A percentile compares a stretch with the other conserved stretches of the same genome.
phyloP scores from a whole-genome alignment of 2,888 invertebrate genomes.

The Chorisops tibialis region DNA sequence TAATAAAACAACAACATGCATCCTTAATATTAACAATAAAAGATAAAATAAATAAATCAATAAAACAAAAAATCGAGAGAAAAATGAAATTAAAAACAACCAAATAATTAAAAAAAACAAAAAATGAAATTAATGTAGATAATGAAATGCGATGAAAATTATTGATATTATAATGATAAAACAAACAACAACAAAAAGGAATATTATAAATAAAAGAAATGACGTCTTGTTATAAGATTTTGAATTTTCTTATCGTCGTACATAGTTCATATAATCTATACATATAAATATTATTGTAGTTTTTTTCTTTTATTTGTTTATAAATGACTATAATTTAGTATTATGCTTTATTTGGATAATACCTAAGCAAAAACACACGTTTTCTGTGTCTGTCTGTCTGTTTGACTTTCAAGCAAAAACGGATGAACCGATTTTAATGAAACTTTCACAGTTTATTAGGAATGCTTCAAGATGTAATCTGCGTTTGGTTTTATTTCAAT shows the following conservation, averaged over 20 bases:
- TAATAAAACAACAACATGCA: constrained; percentile 19
- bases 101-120: constrained; percentile 17
- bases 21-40: constrained; percentile 30
- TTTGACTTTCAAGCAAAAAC: too few species aligned
- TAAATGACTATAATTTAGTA: too few species aligned
- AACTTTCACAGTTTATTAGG: too few species aligned
- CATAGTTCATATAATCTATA: not conserved
- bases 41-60: constrained; percentile 23
- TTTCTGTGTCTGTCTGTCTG: too few species aligned
- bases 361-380: too few species aligned
- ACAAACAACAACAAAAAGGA: constrained; percentile 36
- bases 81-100: constrained; percentile 23
- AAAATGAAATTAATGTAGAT: constrained; percentile 30
- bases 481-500: too few species aligned
- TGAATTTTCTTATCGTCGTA: not conserved
- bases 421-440: too few species aligned
- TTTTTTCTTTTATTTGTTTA: constrained; percentile 52
- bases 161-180: constrained; percentile 37
- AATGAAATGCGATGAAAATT: constrained; percentile 34
- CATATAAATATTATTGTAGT: constrained; percentile 45
- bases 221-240: constrained; percentile 50
- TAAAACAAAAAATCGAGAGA: constrained; percentile 29
- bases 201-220: constrained; percentile 38
- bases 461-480: too few species aligned
- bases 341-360: too few species aligned